A percentile compares a stretch with the other conserved stretches of the same genome.
Conservation (phyloP, 1,140 invertebrate genomes). For the Drosophila albomicans region DNA sequence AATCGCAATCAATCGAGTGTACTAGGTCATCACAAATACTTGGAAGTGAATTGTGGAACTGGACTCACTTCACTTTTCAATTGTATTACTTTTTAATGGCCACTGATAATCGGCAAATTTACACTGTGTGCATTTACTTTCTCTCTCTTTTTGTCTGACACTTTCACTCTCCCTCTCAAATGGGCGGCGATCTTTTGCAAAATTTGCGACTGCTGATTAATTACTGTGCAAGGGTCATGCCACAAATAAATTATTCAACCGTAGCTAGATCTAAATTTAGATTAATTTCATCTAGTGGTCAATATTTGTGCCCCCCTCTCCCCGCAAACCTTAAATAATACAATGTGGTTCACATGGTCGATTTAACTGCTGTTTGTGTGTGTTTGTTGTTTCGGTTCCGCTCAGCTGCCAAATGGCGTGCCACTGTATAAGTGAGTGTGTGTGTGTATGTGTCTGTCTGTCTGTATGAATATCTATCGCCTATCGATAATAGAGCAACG, state of each 20-base stretch:
- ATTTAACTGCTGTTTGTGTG: not conserved
- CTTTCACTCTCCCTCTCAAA: not conserved
- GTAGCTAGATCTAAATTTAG: conserved; percentile 13
- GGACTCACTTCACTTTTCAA: too few species aligned
- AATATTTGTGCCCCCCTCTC: not conserved
- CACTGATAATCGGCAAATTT: too few species aligned
- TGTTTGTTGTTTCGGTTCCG: conserved; percentile 10
- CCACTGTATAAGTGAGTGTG: not conserved
- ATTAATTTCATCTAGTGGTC: conserved; percentile 11
- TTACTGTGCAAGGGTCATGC: not conserved
- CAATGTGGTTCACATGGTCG: conserved; percentile 13
- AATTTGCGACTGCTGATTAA: not conserved
- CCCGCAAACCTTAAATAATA: not conserved
- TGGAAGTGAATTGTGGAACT: too few species aligned
- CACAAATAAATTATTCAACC: conserved; percentile 6
- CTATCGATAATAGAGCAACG: conserved; percentile 6
- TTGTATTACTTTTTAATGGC: too few species aligned
- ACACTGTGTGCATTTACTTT: conserved; percentile 2
- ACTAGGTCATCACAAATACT: conserved; percentile 4
- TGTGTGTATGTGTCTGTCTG: not conserved
- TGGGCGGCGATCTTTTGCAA: too few species aligned
- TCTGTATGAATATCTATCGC: not conserved
- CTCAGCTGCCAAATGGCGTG: conserved; percentile 5
- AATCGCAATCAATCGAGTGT: not conserved
- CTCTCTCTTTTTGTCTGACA: not conserved